Percentiles rank a stretch among this genome's conserved stretches.
Conservation (phyloP, 2,888 invertebrate species). For the Polydesmus complanatus region DNA sequence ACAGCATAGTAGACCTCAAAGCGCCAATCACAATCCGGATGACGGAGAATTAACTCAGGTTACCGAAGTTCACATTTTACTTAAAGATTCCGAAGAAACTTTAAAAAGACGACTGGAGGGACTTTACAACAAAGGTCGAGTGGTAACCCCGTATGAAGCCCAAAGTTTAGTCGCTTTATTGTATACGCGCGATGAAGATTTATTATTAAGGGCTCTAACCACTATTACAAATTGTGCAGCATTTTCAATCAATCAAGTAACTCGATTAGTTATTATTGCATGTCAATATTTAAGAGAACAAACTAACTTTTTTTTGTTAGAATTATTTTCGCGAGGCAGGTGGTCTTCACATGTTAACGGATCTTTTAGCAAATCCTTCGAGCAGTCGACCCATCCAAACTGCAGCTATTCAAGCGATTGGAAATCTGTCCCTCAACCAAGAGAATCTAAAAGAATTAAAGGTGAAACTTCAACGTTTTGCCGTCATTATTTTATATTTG, state of each 20-base stretch:
- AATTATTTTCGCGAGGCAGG: constrained; percentile 39
- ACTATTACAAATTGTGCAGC: constrained; percentile 39
- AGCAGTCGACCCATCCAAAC: constrained; percentile 32
- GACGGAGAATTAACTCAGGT: constrained; percentile 5
- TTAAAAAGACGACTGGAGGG: constrained; percentile 21
- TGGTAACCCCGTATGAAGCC: constrained; percentile 35
- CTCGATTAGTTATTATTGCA: background rate
- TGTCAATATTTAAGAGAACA: background rate
- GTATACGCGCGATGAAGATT: constrained; percentile 35
- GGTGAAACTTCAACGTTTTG: constrained; percentile 28
- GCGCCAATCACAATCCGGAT: background rate
- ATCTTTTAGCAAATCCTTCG: constrained; percentile 30
- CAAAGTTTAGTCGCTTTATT: constrained; percentile 36
- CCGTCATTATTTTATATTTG: background rate
- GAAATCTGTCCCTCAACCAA: constrained; percentile 40
- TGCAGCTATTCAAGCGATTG: constrained; percentile 37
- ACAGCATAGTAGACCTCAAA: background rate
- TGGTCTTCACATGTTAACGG: constrained; percentile 35
- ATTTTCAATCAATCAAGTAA: constrained; percentile 39
- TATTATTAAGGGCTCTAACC: constrained; percentile 37
- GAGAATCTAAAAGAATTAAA: constrained; percentile 39
- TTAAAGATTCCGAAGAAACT: constrained; percentile 22
- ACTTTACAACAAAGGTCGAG: constrained; percentile 25
- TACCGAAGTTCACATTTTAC: constrained; percentile 19
- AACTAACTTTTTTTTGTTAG: constrained; percentile 25